Percentiles rank a stretch among this genome's conserved stretches.
Evolutionary conservation across 2,888 invertebrate genomes (phyloP).

Genomic region (Crossocerus cetratus): DNA sequence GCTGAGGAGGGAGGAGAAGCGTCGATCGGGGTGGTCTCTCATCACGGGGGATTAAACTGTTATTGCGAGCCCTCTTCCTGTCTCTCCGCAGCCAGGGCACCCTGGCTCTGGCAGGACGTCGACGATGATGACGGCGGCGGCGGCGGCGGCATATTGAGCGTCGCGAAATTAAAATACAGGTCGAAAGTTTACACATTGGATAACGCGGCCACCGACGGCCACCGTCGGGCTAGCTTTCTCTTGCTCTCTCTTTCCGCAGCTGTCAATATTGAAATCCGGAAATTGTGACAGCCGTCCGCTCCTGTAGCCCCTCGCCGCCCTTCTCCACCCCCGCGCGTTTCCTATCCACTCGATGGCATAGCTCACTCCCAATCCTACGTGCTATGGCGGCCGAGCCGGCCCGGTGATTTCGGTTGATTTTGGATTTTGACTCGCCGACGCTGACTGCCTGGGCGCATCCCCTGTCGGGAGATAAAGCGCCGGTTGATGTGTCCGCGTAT

Average conservation of each 20-base stretch:
- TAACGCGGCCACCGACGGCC: constrained; percentile 49
- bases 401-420: constrained; percentile 41
- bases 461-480: constrained; percentile 43
- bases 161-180: constrained; percentile 71
- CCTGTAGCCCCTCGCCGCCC: constrained; percentile 22
- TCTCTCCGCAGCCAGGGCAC: constrained; percentile 14
- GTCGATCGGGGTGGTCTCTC: constrained; percentile 58
- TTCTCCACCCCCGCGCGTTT: neutral
- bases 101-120: constrained; percentile 44
- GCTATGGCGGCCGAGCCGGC: constrained; percentile 11
- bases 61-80: constrained; percentile 68
- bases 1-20: constrained; percentile 41
- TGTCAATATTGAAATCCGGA: constrained; percentile 70
- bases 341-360: too few relatives aligned
- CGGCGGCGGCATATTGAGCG: constrained; percentile 63
- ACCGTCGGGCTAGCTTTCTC: too few relatives aligned
- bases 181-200: constrained; percentile 72
- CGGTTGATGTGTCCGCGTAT: constrained; percentile 21
- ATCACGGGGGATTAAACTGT: constrained; percentile 74
- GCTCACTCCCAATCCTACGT: neutral
- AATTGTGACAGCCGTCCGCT: constrained; percentile 60
- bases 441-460: constrained; percentile 8
- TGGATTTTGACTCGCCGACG: constrained; percentile 39
- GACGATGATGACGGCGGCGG: constrained; percentile 31
- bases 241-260: constrained; percentile 36